phyloP scores from a whole-genome alignment of 2,888 invertebrate genomes.

The Thera obeliscata region DNA sequence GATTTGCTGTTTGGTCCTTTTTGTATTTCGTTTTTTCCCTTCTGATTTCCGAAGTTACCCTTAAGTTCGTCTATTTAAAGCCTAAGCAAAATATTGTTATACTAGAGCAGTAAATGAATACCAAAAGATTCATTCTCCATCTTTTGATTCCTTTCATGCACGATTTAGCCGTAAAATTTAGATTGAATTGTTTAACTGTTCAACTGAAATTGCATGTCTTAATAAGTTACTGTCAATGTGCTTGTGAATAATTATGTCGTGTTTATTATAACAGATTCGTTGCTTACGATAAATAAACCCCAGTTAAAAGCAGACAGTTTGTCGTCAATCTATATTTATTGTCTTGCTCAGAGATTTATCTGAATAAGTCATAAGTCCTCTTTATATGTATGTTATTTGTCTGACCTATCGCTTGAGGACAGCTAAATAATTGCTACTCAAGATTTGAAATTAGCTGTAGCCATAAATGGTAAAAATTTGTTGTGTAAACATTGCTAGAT shows the following conservation, averaged over 20 bases:
- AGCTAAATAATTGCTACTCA: conserved; percentile 37
- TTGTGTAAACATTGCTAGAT: conserved; percentile 42
- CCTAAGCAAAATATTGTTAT: too few species aligned
- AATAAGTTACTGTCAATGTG: not conserved
- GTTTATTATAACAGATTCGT: conserved; percentile 13
- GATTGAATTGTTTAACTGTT: not conserved
- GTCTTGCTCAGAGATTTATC: conserved; percentile 33
- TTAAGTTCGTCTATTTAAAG: too few species aligned
- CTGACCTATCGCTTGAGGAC: conserved; percentile 35
- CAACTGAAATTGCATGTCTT: conserved; percentile 15
- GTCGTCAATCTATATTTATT: conserved; percentile 53
- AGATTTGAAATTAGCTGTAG: conserved; percentile 43
- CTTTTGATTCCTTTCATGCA: too few species aligned
- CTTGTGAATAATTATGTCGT: conserved; percentile 15
- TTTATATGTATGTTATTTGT: conserved; percentile 17
- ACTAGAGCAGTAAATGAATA: too few species aligned
- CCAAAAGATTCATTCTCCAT: too few species aligned
- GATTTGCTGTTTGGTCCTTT: too few species aligned
- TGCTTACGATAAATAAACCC: conserved; percentile 19
- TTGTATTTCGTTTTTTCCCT: too few species aligned
- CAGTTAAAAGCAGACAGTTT: conserved; percentile 55
- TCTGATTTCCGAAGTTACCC: too few species aligned
- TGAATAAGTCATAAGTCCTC: conserved; percentile 12
- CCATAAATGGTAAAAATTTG: conserved; percentile 38
- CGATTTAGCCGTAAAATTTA: not conserved